Conservation (phyloP, 2,797 vertebrate genomes). For the Rhinatrema bivittatum region DNA sequence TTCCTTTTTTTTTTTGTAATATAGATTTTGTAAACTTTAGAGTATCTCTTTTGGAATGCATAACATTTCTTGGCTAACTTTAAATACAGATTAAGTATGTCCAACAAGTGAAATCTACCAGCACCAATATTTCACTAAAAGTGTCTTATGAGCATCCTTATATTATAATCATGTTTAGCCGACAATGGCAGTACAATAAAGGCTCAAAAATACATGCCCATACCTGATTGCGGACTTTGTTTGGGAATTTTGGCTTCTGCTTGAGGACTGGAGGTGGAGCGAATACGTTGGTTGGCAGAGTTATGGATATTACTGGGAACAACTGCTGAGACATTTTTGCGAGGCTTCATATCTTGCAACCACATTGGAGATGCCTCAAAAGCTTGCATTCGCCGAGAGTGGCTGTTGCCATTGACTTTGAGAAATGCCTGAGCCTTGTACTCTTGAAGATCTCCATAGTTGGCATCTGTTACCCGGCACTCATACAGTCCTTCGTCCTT, state of each 20-base stretch:
- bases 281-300: constrained; percentile 67
- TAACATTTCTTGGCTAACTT: constrained; percentile 12
- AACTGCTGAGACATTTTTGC: constrained; percentile 65
- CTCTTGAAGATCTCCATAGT: constrained; percentile 85
- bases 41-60: too few relatives aligned
- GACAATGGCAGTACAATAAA: constrained; percentile 39
- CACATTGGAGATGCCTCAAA: constrained; percentile 88
- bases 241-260: constrained; percentile 78
- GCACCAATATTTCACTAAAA: neutral
- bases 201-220: constrained; percentile 53
- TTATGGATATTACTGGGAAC: constrained; percentile 67
- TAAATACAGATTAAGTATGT: neutral
- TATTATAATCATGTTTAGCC: constrained; percentile 18
- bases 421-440: constrained; percentile 89
- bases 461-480: constrained; percentile 86
- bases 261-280: constrained; percentile 75
- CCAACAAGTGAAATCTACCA: neutral
- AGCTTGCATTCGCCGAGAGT: constrained; percentile 69
- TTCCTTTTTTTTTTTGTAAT: too few relatives aligned
- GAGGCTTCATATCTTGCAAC: constrained; percentile 83
- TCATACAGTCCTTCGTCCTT: constrained; percentile 88
- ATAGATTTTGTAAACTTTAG: too few relatives aligned
- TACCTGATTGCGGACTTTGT: constrained; percentile 89
- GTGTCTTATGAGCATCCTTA: constrained; percentile 18
- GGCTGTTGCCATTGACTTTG: constrained; percentile 74